These are phyloP conservation scores for Echiichthys vipera DNA, from an alignment of 2,797 vertebrate species.

Conservation along the genomic window DNA sequence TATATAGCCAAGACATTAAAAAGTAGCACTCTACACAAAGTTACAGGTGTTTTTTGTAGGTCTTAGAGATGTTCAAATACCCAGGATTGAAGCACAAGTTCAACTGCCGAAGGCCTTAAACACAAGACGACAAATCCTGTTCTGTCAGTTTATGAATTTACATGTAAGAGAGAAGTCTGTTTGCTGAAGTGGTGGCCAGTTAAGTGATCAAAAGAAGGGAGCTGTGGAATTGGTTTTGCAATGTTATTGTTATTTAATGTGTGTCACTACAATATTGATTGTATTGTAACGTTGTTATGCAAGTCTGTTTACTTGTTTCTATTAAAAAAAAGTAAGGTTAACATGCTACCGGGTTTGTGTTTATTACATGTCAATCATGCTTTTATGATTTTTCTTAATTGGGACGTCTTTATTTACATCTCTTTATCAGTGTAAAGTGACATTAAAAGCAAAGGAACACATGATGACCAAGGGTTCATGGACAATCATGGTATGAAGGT, in stretches of 20 bases:
- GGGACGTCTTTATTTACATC: not conserved
- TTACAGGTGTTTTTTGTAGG: not conserved
- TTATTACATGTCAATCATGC: not conserved
- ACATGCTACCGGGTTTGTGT: constrained; percentile 2
- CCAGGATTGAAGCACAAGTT: constrained; percentile 21
- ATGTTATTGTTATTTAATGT: constrained; percentile 59
- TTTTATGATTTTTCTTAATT: not conserved
- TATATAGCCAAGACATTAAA: not conserved
- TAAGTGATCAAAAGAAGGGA: constrained; percentile 36
- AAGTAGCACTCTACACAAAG: not conserved
- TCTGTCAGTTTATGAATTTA: not conserved
- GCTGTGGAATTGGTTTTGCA: constrained; percentile 19
- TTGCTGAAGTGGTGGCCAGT: constrained; percentile 4
- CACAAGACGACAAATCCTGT: not conserved
- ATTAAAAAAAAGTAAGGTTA: constrained; percentile 45
- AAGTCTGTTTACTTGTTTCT: constrained; percentile 55
- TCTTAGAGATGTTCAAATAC: not conserved
- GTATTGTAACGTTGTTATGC: constrained; percentile 52
- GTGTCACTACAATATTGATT: constrained; percentile 45
- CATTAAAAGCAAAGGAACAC: not conserved
- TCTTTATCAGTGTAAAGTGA: not conserved
- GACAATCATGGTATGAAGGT: not conserved
- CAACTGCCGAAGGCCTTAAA: constrained; percentile 51
- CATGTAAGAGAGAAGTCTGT: not conserved
- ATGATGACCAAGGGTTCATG: not conserved